Evolutionary conservation across 1,140 invertebrate genomes (phyloP), one percentile per base, ranked within the genome.

Genomic region (Agrilus planipennis): DNA sequence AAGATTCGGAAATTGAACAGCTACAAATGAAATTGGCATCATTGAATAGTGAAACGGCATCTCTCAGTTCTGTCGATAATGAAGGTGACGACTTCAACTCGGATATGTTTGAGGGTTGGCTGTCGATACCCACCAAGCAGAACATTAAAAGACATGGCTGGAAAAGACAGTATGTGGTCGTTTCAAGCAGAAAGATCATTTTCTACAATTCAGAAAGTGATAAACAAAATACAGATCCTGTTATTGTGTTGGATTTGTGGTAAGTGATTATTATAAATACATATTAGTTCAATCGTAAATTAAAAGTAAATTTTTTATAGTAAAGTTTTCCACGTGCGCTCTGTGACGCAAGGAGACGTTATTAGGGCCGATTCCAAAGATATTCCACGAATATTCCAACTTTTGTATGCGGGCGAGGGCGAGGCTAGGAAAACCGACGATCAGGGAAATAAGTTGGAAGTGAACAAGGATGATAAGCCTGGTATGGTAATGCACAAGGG

Each of bases 381-480:
- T 76, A 94, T 98, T 68, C 94, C 94, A 55, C 82, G 91, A 64
- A 98, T 99, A 71, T 97, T 97, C 70, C 93, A 97, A 73, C 71
- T 94, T 54, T 66, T 94, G 44, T 93, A 94, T 63, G 89, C 89
- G 47, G 89, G 89, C 35, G 90, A 94, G 69, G 89, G 89, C 20
- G 89, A 92, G 68, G 86, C 85, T 41, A 73, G 89, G 38, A 77
- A 87, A 47, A 84, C 84, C 9, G 84, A 84, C 16, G 86, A 89
- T 60, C 34, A 70, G 68, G 51, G 41, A 14, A 46, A 62, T 44
- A 57, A 60, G 44, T 46, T 65, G 45, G 67, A 63, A 54, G 55
- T 62, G 27, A 64, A 54, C 42, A 62, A 60, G 45, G 61, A 65
- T 50, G 70, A 73, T 31, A 84, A 88, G 61, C 74, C 73, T 28